A percentile compares a stretch with the other conserved stretches of the same genome.
phyloP scores from a whole-genome alignment of 2,113 vertebrate species.

The Oreocharis arfaki region DNA sequence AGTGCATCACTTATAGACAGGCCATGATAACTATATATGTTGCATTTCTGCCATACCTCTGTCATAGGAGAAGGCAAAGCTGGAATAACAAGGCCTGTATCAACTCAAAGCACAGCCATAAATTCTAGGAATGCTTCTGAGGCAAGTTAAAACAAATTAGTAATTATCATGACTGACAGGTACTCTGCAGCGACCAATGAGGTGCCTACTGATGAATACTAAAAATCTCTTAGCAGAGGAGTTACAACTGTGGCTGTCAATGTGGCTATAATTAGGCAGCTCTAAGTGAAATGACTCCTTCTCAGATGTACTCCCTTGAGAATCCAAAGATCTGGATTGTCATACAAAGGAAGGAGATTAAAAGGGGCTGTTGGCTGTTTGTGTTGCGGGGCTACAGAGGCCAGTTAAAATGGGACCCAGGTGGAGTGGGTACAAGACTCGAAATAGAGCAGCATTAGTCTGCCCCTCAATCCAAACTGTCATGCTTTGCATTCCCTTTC shows the following conservation, averaged over 20 bases:
- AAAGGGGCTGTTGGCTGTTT: background rate
- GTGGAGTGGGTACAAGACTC: background rate
- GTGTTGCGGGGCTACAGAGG: background rate
- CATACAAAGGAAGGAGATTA: background rate
- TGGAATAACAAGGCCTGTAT: background rate
- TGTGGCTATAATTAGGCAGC: constrained; percentile 37
- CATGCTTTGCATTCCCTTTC: background rate
- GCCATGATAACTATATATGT: background rate
- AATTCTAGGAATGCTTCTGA: constrained; percentile 47
- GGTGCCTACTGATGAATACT: constrained; percentile 3
- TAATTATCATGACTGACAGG: constrained; percentile 58
- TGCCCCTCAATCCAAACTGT: background rate
- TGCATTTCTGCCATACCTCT: background rate
- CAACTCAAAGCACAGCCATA: background rate
- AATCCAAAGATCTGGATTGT: background rate
- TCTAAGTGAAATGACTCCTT: constrained; percentile 36
- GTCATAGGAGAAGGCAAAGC: background rate
- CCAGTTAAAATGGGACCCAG: background rate
- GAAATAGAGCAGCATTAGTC: background rate
- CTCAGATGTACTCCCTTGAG: constrained; percentile 29
- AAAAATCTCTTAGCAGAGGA: constrained; percentile 51
- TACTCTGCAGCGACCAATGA: constrained; percentile 5
- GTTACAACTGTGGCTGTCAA: constrained; percentile 48
- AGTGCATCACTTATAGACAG: background rate
- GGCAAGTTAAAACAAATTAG: constrained; percentile 58